These are phyloP conservation scores for Stegana nigrithorax DNA, from an alignment of 2,888 invertebrate genomes.

Conservation along the genomic window DNA sequence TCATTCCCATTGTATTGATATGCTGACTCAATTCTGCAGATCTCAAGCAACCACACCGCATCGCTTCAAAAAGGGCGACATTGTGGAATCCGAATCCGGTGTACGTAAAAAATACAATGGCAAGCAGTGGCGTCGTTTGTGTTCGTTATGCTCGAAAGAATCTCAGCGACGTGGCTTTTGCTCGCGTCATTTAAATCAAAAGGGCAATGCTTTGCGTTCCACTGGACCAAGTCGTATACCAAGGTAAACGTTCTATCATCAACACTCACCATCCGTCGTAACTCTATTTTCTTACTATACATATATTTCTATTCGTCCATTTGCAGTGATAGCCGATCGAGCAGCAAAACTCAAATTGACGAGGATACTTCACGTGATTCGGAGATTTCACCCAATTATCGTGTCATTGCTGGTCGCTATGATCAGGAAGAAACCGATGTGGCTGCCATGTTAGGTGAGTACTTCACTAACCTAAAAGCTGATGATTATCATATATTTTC, in stretches of 20 bases:
- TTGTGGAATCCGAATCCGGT: slow-evolving; percentile 75
- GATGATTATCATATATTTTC: too few relatives aligned
- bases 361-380: slow-evolving; percentile 92
- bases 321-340: slow-evolving; percentile 67
- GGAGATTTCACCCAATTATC: slow-evolving; percentile 87
- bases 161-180: slow-evolving; percentile 97
- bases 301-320: slow-evolving; percentile 7
- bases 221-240: slow-evolving; percentile 66
- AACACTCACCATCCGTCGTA: too few relatives aligned
- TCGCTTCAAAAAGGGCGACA: slow-evolving; percentile 97
- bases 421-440: slow-evolving; percentile 97
- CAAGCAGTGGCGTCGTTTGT: slow-evolving; percentile 98
- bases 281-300: too few relatives aligned
- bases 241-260: slow-evolving; percentile 51
- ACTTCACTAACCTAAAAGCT: not conserved
- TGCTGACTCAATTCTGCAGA: slow-evolving; percentile 65
- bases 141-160: slow-evolving; percentile 96
- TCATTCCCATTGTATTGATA: not conserved
- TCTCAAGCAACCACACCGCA: slow-evolving; percentile 94
- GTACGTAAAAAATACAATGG: slow-evolving; percentile 99
- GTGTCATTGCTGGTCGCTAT: slow-evolving; percentile 82
- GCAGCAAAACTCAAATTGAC: slow-evolving; percentile 73
- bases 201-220: slow-evolving; percentile 74
- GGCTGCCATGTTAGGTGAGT: slow-evolving; percentile 91
- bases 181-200: slow-evolving; percentile 93